A percentile compares a stretch with the other conserved stretches of the same genome.
phyloP scores from a whole-genome alignment of 1,140 invertebrate species.

The Papilio glaucus region DNA sequence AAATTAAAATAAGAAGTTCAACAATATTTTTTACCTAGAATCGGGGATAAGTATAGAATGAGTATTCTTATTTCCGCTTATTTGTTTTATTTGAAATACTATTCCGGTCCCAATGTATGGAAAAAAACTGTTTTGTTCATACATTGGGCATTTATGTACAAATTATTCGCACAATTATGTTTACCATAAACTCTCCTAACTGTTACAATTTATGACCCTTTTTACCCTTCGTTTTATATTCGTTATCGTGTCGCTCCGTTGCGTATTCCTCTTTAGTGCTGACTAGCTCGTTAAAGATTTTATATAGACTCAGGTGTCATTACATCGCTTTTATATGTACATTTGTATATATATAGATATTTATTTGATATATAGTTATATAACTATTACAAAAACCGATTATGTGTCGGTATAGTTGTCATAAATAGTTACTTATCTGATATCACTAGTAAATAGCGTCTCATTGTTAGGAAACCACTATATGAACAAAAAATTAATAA shows the following conservation, averaged over 20 bases:
- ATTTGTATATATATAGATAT: no score
- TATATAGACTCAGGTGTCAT: not conserved
- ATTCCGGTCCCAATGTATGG: not conserved
- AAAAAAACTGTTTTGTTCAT: not conserved
- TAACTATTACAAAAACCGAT: no score
- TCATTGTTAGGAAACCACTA: no score
- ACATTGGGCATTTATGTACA: not conserved
- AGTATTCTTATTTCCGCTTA: not conserved
- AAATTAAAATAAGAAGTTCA: not conserved
- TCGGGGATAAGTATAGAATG: not conserved
- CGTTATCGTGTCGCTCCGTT: not conserved
- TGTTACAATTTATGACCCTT: constrained; percentile 1
- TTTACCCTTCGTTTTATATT: not conserved
- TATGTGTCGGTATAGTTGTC: no score
- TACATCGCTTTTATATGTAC: no score
- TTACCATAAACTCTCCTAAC: not conserved
- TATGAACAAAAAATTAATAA: no score
- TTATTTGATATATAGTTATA: no score
- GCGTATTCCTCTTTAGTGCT: not conserved
- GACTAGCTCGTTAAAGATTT: not conserved
- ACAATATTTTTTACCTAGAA: not conserved
- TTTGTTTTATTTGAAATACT: not conserved
- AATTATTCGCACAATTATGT: not conserved
- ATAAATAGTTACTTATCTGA: no score
- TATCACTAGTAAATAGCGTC: no score